Conservation (phyloP, 2,797 vertebrate genomes). For the Echiichthys vipera region DNA sequence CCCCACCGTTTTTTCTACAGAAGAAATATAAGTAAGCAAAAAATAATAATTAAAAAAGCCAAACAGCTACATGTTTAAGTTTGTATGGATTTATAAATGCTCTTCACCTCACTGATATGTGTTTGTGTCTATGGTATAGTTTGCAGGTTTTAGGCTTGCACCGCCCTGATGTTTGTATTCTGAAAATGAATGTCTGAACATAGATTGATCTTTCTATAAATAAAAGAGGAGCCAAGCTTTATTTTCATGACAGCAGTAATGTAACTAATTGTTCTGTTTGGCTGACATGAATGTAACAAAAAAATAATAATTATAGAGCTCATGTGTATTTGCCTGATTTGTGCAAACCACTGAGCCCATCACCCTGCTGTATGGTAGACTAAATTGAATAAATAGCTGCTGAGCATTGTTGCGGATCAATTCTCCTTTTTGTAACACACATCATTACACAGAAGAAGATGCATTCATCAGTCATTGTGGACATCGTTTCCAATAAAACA, state of each 20-base stretch:
- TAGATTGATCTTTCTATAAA: slow-evolving; percentile 43
- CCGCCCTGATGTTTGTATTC: not conserved
- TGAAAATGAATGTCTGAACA: slow-evolving; percentile 58
- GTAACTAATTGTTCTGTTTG: not conserved
- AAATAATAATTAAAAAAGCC: no score
- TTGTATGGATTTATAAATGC: not conserved
- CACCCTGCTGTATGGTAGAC: slow-evolving; percentile 8
- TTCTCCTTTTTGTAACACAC: slow-evolving; percentile 60
- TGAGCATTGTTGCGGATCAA: slow-evolving; percentile 58
- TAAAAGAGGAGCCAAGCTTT: not conserved
- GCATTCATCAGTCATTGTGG: slow-evolving; percentile 54
- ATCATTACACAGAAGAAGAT: slow-evolving; percentile 63
- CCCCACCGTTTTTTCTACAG: not conserved
- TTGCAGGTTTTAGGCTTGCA: not conserved
- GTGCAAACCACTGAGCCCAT: slow-evolving; percentile 26
- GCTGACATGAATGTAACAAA: not conserved
- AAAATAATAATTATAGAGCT: not conserved
- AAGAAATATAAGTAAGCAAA: slow-evolving; percentile 1
- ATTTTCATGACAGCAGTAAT: not conserved
- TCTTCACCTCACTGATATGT: not conserved
- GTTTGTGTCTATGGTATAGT: not conserved
- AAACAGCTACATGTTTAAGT: slow-evolving; percentile 2
- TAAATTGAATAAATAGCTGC: slow-evolving; percentile 47
- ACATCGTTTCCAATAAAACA: slow-evolving; percentile 52
- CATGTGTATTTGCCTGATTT: slow-evolving; percentile 14